Conservation (phyloP, 2,113 vertebrate species). For the Odocoileus hemionus region DNA sequence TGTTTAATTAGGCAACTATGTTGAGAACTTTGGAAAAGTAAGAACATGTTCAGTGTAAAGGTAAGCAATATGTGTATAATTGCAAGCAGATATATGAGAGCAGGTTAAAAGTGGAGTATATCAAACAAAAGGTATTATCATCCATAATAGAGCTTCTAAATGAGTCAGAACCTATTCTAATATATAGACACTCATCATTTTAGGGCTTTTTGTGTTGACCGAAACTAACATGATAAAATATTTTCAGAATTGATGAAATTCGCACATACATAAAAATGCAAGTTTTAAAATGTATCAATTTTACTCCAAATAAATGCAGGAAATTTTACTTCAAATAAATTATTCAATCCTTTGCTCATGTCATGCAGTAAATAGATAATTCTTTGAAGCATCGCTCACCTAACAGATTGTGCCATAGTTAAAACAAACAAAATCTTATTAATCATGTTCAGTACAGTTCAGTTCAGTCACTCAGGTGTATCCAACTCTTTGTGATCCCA, state of each 20-base stretch:
- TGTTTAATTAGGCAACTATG: not conserved
- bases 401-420: not conserved
- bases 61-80: not conserved
- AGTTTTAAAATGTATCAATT: not conserved
- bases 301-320: not conserved
- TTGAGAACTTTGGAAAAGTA: not conserved
- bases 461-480: not conserved
- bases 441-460: not conserved
- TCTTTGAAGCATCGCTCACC: not conserved
- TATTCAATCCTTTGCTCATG: not conserved
- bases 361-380: not conserved
- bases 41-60: not conserved
- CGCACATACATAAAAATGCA: not conserved
- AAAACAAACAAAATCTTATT: not conserved
- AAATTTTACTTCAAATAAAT: not conserved
- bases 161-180: not conserved
- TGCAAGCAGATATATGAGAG: not conserved
- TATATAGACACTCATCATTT: not conserved
- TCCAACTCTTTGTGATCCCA: not conserved
- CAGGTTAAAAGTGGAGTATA: not conserved
- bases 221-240: not conserved
- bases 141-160: not conserved
- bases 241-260: not conserved
- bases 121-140: not conserved
- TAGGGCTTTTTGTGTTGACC: not conserved